phyloP scores from a whole-genome alignment of 2,888 invertebrate genomes.

The Chrysopilus asiliformis region DNA sequence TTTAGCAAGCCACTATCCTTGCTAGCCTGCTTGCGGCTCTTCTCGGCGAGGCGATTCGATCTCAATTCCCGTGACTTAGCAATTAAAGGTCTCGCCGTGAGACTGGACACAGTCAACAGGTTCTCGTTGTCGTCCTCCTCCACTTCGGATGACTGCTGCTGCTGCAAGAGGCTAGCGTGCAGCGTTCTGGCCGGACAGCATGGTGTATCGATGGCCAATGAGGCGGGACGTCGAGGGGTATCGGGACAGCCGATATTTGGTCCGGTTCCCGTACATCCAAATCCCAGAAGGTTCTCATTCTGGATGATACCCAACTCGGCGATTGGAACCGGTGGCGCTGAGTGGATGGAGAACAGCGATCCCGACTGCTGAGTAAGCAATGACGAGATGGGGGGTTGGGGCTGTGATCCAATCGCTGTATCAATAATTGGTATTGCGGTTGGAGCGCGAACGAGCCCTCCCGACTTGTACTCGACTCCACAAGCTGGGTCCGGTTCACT shows the following conservation, averaged over 20 bases:
- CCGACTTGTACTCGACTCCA: conserved; percentile 37
- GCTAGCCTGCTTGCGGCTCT: conserved; percentile 14
- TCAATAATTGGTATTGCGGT: conserved; percentile 19
- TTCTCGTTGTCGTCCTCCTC: conserved; percentile 60
- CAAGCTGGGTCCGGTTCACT: conserved; percentile 38
- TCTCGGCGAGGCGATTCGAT: conserved; percentile 20
- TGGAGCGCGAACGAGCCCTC: conserved; percentile 32
- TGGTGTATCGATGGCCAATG: conserved; percentile 37
- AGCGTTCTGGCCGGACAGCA: conserved; percentile 28
- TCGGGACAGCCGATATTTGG: conserved; percentile 19
- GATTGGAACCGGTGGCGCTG: conserved; percentile 45
- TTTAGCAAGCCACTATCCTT: conserved; percentile 1
- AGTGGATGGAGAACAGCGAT: conserved; percentile 53
- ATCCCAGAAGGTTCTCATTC: conserved; percentile 11
- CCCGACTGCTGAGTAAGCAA: conserved; percentile 38
- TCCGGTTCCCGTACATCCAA: conserved; percentile 16
- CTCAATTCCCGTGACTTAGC: conserved; percentile 53
- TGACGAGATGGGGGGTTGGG: no score
- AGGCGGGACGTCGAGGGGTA: conserved; percentile 36
- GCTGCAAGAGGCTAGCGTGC: conserved; percentile 34
- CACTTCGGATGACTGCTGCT: conserved; percentile 36
- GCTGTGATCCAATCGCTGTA: conserved; percentile 20
- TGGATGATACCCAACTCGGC: conserved; percentile 34
- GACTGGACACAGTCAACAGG: conserved; percentile 54
- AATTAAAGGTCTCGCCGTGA: conserved; percentile 56